Conservation (phyloP, 2,888 invertebrate species). For the Laspeyria flexula region DNA sequence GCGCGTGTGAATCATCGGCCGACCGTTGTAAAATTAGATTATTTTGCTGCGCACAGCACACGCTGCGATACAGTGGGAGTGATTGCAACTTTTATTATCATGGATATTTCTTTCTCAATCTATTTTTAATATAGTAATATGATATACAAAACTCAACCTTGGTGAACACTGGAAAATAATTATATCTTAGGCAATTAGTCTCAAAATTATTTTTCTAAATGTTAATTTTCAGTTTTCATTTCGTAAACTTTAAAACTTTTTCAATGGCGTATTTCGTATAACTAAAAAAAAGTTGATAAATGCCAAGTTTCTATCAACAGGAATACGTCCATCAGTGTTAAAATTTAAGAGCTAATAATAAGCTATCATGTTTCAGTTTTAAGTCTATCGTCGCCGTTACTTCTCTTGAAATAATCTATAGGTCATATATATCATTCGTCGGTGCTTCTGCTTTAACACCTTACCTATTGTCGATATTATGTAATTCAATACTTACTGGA, state of each 20-base stretch:
- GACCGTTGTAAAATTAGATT: conserved; percentile 67
- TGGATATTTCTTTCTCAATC: conserved; percentile 28
- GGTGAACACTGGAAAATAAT: conserved; percentile 6
- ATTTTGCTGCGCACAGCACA: conserved; percentile 54
- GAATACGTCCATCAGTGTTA: conserved; percentile 23
- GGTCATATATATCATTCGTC: neutral
- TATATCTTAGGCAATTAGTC: no score
- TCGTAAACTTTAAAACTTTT: conserved; percentile 13
- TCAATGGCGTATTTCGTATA: neutral
- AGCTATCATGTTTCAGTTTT: conserved; percentile 40
- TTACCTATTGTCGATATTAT: no score
- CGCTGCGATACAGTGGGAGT: conserved; percentile 33
- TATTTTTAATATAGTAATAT: conserved; percentile 32
- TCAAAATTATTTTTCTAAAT: no score
- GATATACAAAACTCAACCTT: conserved; percentile 27
- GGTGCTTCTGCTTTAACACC: no score
- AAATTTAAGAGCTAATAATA: conserved; percentile 5
- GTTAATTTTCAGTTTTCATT: conserved; percentile 5
- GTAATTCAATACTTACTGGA: no score
- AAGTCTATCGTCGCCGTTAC: conserved; percentile 17
- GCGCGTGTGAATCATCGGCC: conserved; percentile 65
- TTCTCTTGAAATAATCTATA: conserved; percentile 28
- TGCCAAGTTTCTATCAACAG: conserved; percentile 43
- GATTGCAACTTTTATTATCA: conserved; percentile 48
- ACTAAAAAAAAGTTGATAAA: conserved; percentile 25